Evolutionary conservation across 2,113 vertebrate genomes (phyloP), one percentile per base, ranked within the genome.

Genomic region (Perca flavescens): DNA sequence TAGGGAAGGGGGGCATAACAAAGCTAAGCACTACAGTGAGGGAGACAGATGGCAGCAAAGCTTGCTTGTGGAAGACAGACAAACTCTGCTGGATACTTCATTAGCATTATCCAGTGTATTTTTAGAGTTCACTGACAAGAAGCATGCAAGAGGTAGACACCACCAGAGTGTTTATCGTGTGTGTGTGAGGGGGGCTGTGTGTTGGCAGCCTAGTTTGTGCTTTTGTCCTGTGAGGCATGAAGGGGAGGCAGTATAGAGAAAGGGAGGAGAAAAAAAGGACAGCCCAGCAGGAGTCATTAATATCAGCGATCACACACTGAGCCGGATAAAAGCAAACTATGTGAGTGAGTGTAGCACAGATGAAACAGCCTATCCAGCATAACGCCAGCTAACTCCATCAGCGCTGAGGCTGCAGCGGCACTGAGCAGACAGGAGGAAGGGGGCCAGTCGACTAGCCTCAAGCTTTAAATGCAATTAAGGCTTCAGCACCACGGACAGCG

Each of bases 31-130:
- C 77, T 74, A 85, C 79, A 86, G 70, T 52, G 83, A 86, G 76
- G 82, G 74, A 88, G 86, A 88, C 88, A 93, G 90, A 93, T 91
- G 90, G 90, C 46, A 56, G 52, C 28, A 46, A 86, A 82, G 86
- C 73, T 76, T 56, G 69, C 79, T 86, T 53, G 87, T 79, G 83
- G 84, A 91, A 86, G 69, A 86, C 80, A 84, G 89, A 90, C 89
- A 88, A 84, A 91, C 88, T 80, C 89, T 83, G 85, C 79, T 82
- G 91, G 92, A 91, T 77, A 79, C 90, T 90, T 91, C 86, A 87
- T 93, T 92, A 90, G 87, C 84, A 86, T 90, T 80, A 91, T 74
- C 83, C 90, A 85, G 85, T 57, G 77, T 86, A 93, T 91, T 93
- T 92, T 91, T 91, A 91, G 90, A 91, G 86, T 87, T 85, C 80